Evolutionary conservation across 2,888 invertebrate species (phyloP).

Genomic region (Geotrupes spiniger): DNA sequence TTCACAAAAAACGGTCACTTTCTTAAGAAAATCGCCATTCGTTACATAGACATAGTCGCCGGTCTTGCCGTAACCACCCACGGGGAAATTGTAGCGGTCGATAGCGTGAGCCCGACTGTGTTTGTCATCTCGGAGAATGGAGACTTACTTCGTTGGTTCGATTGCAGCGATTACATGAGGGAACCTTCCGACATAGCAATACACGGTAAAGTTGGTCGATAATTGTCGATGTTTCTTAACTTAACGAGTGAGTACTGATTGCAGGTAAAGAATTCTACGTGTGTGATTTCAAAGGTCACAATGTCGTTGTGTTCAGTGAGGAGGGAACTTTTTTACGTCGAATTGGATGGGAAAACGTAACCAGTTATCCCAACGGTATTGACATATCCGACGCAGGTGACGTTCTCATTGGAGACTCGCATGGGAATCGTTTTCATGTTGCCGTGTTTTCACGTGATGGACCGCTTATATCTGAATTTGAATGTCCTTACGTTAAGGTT

Average conservation of each 20-base stretch:
- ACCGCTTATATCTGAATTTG: conserved; percentile 84
- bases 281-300: conserved; percentile 97
- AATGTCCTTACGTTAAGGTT: conserved; percentile 97
- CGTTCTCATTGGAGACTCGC: conserved; percentile 94
- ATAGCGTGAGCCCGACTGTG: conserved; percentile 95
- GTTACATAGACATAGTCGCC: conserved; percentile 89
- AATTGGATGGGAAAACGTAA: conserved; percentile 93
- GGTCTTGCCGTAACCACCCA: conserved; percentile 90
- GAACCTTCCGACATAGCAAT: conserved; percentile 97
- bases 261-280: conserved; percentile 90
- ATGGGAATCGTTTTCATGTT: conserved; percentile 96
- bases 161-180: conserved; percentile 96
- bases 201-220: conserved; percentile 71
- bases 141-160: conserved; percentile 92
- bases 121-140: conserved; percentile 92
- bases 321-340: conserved; percentile 88
- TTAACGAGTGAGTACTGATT: conserved; percentile 26
- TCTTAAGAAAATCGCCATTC: conserved; percentile 88
- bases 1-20: conserved; percentile 95
- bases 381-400: conserved; percentile 97
- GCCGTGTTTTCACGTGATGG: conserved; percentile 93
- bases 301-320: conserved; percentile 93
- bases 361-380: conserved; percentile 97
- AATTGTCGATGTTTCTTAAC: conserved; percentile 9
- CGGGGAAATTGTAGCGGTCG: conserved; percentile 94